Base-by-base conservation (phyloP, 2,113 vertebrate genomes). In the Saiga tatarica region DNA sequence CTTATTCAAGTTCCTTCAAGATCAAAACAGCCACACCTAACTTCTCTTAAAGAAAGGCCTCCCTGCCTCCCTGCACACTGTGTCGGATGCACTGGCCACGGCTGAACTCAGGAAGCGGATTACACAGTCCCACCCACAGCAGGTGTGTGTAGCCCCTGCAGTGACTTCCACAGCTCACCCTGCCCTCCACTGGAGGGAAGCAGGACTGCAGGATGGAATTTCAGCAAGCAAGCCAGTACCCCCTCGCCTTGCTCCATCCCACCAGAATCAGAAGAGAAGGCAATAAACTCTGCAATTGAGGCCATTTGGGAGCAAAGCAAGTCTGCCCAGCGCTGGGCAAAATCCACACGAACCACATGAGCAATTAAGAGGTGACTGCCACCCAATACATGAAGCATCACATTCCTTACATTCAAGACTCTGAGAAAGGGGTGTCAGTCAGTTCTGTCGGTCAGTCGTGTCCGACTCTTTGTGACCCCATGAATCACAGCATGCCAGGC, bases 41-140 rank as follows among this genome's bases (percentile, higher is more conserved):
- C 26, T 78, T 81, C 57, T 86, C 33, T 25, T 78, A 9, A 47
- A n/a, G 55, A 30, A 79, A 23, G 62, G 62, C 2, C 50, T 53
- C 50, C 57, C 53, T 50, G 62, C 2, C 50, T 53, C 50, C 57
- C 53, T 50, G 7, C 7, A 47, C 26, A 78, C 5, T 1, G 17
- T n/a, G 39, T 3, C 28, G 5, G n/a, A 47, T 2, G 9, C 3
- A 12, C 0, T 3, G 33, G 55, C 52, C 2, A 33, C 1, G 10
- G 8, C 2, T 30, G 62, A 47, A 88, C 89, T n/a, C 36, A 79
- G 30, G 64, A 89, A 39, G 8, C 30, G 2, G 19, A 19, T 39
- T 17, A 14, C 4, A 76, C 23, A 8, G n/a, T 2, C 25, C 17
- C 9, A 14, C 3, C 4, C 76, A 7, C 4, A 19, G 16, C 91